Conservation (phyloP, 1,140 invertebrate species). For the Gyrodactylus salaris region DNA sequence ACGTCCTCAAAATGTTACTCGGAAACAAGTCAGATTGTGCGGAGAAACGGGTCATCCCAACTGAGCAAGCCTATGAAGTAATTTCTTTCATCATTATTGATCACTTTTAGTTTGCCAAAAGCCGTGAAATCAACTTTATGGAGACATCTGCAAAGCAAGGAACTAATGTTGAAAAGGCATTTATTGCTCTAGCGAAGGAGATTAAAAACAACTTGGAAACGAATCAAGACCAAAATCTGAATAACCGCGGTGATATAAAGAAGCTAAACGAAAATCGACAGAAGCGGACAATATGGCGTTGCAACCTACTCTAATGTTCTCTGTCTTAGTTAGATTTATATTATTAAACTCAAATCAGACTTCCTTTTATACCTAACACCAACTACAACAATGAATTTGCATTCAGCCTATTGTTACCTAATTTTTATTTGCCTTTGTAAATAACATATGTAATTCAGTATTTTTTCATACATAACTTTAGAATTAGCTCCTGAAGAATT, state of each 20-base stretch:
- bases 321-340: background rate
- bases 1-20: constrained; percentile 82
- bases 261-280: background rate
- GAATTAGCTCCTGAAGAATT: no score
- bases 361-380: no score
- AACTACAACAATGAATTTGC: no score
- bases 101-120: constrained; percentile 57
- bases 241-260: background rate
- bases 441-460: background rate
- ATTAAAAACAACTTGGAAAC: constrained; percentile 15
- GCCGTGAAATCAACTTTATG: constrained; percentile 46
- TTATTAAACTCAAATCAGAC: no score
- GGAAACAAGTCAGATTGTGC: constrained; percentile 99
- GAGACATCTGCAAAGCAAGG: constrained; percentile 23
- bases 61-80: constrained; percentile 40
- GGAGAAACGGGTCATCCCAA: constrained; percentile 80
- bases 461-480: no score
- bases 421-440: background rate
- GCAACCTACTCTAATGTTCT: background rate
- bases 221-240: background rate
- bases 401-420: no score
- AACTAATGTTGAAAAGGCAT: constrained; percentile 22
- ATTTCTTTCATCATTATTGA: background rate
- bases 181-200: constrained; percentile 22
- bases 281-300: background rate